Base-by-base conservation (phyloP, 2,888 invertebrate species). In the Lamellibrachia columna region DNA sequence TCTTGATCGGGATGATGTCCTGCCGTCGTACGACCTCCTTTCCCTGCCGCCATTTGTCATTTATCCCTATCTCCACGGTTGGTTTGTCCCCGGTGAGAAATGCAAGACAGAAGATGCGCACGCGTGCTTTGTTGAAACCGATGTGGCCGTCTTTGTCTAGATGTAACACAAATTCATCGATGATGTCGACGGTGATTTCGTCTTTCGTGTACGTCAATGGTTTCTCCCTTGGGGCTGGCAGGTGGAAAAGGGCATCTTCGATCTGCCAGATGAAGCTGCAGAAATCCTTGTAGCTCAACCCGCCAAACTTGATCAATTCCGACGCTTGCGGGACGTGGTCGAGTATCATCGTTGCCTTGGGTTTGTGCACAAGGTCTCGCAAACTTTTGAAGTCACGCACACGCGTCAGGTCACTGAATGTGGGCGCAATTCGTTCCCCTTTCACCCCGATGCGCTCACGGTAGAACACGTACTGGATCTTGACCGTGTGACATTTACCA, bases 401-500 rank as follows among this genome's bases (percentile, higher is more conserved):
- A 40, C 93, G 92, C 4, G 94, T 93, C 53, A 94, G 93, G 75
- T 94, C 94, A 75, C 94, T 93, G 53, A 94, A 90, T 7, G 94
- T 94, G 3, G 96, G 96, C 7, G 96, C 95, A 53, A 96, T 96
- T 90, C 96, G 94, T 53, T 96, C 96, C 6, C 93, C 94, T 93
- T 96, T 95, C 53, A 96, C 95, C 1, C 99, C 99, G 0, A 99
- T 99, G 15, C 99, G 97, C 96, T 99, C 99, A 96, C 99, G 99
- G 97, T 99, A 99, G 97, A 99, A 99, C 93, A 99, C 98, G 96
- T 99, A 99, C 96, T 99, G 99, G 94, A 99, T 97, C 96, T 99
- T 99, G 93, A 99, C 98, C 0, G 99, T 99, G 97, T 99, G 99
- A 95, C 99, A 99, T 97, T 99, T 99, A 58, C 99, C 99, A 96